Percentiles rank a stretch among this genome's conserved stretches.
These are phyloP conservation scores for Montipora capitata DNA, from an alignment of 92 coral and sea anemone species.

Conservation along the genomic window DNA sequence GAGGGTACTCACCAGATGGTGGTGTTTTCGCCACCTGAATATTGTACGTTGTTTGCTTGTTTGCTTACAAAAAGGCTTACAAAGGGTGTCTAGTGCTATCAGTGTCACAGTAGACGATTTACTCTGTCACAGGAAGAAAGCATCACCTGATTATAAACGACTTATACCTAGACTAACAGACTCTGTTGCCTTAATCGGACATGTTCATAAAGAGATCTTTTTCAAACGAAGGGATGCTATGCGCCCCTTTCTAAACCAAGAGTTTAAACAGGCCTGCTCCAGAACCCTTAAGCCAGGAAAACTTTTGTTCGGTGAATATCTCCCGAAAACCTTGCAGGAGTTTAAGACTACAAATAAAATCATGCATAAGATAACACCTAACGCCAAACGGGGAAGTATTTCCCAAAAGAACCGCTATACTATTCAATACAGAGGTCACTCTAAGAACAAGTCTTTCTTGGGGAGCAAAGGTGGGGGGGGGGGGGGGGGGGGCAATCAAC, in stretches of 20 bases:
- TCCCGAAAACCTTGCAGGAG: conserved; percentile 58
- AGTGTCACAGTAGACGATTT: not conserved
- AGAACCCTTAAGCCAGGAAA: conserved; percentile 44
- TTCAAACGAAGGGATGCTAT: conserved; percentile 17
- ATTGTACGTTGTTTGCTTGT: too few relatives aligned
- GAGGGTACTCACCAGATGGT: too few relatives aligned
- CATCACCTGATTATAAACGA: conserved; percentile 23
- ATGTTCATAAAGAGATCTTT: not conserved
- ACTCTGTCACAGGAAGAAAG: conserved; percentile 23
- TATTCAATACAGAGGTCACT: conserved; percentile 8
- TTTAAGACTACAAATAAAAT: conserved; percentile 60
- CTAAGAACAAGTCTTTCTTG: too few relatives aligned
- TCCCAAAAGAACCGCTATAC: conserved; percentile 2
- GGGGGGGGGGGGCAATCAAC: too few relatives aligned
- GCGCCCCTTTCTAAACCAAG: conserved; percentile 11
- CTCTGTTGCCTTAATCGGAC: not conserved
- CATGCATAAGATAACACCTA: conserved; percentile 1
- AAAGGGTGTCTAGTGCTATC: conserved; percentile 63
- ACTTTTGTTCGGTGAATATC: conserved; percentile 43
- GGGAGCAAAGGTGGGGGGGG: too few relatives aligned
- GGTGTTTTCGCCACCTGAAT: too few relatives aligned
- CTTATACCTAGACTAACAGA: too few relatives aligned
- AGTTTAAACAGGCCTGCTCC: conserved; percentile 36
- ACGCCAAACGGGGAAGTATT: not conserved
- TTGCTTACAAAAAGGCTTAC: too few relatives aligned